These are phyloP conservation scores for Phocides pigmalion DNA, from an alignment of 1,140 invertebrate genomes.

Conservation along the genomic window DNA sequence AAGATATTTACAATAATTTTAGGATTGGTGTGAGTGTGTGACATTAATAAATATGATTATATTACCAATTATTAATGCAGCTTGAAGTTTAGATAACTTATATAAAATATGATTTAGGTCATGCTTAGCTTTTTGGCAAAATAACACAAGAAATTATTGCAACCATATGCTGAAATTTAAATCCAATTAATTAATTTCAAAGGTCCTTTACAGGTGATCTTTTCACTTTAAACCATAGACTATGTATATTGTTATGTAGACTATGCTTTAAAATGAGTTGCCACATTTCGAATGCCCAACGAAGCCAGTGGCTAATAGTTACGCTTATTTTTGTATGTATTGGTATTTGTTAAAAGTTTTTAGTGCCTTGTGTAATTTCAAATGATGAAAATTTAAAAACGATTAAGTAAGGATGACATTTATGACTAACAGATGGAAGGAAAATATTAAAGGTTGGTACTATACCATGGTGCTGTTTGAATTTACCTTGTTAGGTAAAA, in stretches of 20 bases:
- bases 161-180: neutral
- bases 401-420: neutral
- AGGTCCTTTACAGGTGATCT: neutral
- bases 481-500: slow-evolving; percentile 29
- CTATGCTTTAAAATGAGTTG: slow-evolving; percentile 1
- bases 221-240: neutral
- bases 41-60: neutral
- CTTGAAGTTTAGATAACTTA: neutral
- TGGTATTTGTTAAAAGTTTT: slow-evolving; percentile 6
- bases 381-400: slow-evolving; percentile 2
- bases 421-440: slow-evolving; percentile 1
- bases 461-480: slow-evolving; percentile 40
- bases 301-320: slow-evolving; percentile 24
- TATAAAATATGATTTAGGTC: neutral
- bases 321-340: slow-evolving; percentile 23
- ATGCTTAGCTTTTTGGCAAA: neutral
- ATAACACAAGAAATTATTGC: neutral
- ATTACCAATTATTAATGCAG: neutral
- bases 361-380: slow-evolving; percentile 25
- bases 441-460: slow-evolving; percentile 31
- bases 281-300: neutral
- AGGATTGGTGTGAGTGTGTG: neutral
- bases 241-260: neutral
- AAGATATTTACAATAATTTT: slow-evolving; percentile 1
- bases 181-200: neutral